Percentiles rank a stretch among this genome's conserved stretches.
Evolutionary conservation across 2,888 invertebrate genomes (phyloP).

Genomic region (Leucoptera coffeella): DNA sequence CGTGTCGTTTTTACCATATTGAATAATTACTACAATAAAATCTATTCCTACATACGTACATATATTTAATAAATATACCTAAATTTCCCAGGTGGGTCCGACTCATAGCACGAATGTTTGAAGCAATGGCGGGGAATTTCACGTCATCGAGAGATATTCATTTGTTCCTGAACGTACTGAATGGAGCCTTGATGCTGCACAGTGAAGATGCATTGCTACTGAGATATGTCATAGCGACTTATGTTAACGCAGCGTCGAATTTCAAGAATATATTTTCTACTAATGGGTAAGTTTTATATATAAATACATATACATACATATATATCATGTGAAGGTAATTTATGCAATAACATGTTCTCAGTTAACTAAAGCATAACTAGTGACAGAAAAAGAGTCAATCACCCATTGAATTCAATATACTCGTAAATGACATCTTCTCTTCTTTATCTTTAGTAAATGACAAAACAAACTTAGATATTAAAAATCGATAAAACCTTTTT

Average conservation of each 20-base stretch:
- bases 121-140: slow-evolving; percentile 96
- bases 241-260: slow-evolving; percentile 95
- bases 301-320: too few species aligned
- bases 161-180: slow-evolving; percentile 93
- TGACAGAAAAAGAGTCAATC: too few species aligned
- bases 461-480: too few species aligned
- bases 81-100: slow-evolving; percentile 72
- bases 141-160: slow-evolving; percentile 96
- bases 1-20: too few species aligned
- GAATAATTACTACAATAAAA: too few species aligned
- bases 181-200: slow-evolving; percentile 93
- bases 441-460: too few species aligned
- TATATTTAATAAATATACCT: not conserved
- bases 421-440: too few species aligned
- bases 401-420: too few species aligned
- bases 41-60: not conserved
- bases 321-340: too few species aligned
- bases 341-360: too few species aligned
- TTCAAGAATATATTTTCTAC: slow-evolving; percentile 98
- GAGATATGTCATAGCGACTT: slow-evolving; percentile 92
- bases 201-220: slow-evolving; percentile 95
- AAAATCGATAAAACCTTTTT: too few species aligned
- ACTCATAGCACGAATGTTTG: slow-evolving; percentile 92
- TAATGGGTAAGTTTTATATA: slow-evolving; percentile 66
- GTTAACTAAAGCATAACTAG: too few species aligned